Percentiles rank a stretch among this genome's conserved stretches.
Evolutionary conservation across 2,888 invertebrate genomes (phyloP).

Genomic region (Drosophila robusta): DNA sequence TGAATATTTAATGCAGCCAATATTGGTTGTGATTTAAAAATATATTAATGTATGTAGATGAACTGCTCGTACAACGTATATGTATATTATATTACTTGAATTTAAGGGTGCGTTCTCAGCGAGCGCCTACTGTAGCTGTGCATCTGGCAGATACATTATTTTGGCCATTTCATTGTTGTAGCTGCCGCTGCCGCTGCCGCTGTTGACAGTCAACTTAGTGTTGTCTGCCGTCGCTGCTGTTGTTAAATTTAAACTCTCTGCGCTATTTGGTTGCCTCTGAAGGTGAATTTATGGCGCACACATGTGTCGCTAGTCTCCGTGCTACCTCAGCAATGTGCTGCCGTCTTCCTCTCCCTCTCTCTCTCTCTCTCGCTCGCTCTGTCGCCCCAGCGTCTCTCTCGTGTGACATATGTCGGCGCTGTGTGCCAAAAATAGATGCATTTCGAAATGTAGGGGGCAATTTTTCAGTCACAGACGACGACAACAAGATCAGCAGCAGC

Average conservation of each 20-base stretch:
- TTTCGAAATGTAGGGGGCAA: conserved; percentile 76
- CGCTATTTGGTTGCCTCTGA: conserved; percentile 67
- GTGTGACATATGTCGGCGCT: conserved; percentile 71
- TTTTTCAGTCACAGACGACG: conserved; percentile 48
- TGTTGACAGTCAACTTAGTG: conserved; percentile 40
- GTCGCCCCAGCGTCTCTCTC: conserved; percentile 18
- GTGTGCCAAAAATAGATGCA: conserved; percentile 70
- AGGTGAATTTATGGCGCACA: conserved; percentile 80
- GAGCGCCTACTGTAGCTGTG: conserved; percentile 15
- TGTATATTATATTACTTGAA: too few species aligned
- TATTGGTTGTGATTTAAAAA: too few species aligned
- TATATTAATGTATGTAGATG: too few species aligned
- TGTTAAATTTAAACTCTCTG: conserved; percentile 74
- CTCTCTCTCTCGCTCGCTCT: background rate
- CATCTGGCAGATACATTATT: conserved; percentile 48
- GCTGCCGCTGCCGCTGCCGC: conserved; percentile 40
- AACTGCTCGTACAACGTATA: too few species aligned
- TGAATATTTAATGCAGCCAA: too few species aligned
- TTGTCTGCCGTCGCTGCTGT: conserved; percentile 23
- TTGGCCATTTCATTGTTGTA: conserved; percentile 65
- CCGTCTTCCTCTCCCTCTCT: background rate
- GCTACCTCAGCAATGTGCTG: conserved; percentile 25
- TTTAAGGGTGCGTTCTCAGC: background rate
- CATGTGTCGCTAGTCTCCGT: conserved; percentile 63
- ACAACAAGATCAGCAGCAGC: conserved; percentile 25